A percentile compares a stretch with the other conserved stretches of the same genome.
phyloP scores from a whole-genome alignment of 2,888 invertebrate species.

The Masnerella sp. region DNA sequence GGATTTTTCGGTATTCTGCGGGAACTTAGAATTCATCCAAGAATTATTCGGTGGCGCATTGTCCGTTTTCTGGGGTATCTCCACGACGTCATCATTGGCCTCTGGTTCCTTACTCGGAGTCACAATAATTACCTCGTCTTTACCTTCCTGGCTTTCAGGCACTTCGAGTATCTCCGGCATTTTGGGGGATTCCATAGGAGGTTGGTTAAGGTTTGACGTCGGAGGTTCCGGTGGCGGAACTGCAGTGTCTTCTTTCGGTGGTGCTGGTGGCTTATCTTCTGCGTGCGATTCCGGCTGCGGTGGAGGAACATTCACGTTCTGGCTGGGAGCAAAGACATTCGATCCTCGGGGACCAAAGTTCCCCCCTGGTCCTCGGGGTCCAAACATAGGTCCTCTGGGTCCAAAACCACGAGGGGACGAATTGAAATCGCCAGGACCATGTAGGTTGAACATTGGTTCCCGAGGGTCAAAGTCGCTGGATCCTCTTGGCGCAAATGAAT shows the following conservation, averaged over 20 bases:
- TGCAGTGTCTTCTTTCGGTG: not conserved
- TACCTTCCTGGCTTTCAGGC: not conserved
- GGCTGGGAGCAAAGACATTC: conserved; percentile 22
- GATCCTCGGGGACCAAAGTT: conserved; percentile 55
- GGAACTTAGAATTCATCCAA: conserved; percentile 20
- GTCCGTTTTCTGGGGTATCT: conserved; percentile 8
- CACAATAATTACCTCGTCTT: conserved; percentile 10
- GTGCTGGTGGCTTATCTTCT: not conserved
- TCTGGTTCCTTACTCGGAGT: not conserved
- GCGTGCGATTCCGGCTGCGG: too few relatives aligned
- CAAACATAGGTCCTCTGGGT: conserved; percentile 48
- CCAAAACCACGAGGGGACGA: conserved; percentile 47
- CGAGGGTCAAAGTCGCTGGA: conserved; percentile 34
- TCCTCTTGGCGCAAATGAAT: conserved; percentile 37
- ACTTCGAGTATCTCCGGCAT: conserved; percentile 39
- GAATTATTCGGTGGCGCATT: conserved; percentile 20
- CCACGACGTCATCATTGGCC: conserved; percentile 26
- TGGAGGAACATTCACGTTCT: too few relatives aligned
- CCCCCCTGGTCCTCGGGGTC: conserved; percentile 32
- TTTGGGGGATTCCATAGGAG: conserved; percentile 41
- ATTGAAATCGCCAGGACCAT: conserved; percentile 34
- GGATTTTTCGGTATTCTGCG: conserved; percentile 12
- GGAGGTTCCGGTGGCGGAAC: not conserved
- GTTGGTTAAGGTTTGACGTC: not conserved
- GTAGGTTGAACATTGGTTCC: conserved; percentile 7